Evolutionary conservation across 2,113 vertebrate genomes (phyloP).

Genomic region (human): DNA sequence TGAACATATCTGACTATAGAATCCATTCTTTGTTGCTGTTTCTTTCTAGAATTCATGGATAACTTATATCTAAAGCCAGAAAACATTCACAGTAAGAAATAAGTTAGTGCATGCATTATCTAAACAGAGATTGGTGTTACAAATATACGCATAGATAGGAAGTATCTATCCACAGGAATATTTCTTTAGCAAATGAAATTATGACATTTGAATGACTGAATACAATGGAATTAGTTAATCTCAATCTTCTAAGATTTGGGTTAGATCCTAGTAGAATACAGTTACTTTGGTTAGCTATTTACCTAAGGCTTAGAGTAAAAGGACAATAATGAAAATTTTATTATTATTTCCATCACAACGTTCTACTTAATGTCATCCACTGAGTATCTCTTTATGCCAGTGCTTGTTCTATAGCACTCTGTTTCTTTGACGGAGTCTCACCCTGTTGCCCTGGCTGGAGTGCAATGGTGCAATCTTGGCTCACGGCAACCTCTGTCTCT

Average conservation of each 20-base stretch:
- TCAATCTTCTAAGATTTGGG: neutral
- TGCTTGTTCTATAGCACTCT: neutral
- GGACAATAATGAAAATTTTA: neutral
- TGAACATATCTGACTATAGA: neutral
- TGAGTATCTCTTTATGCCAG: rapidly evolving
- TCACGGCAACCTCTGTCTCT: too few relatives aligned
- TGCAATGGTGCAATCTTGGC: too few relatives aligned
- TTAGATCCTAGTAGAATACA: neutral
- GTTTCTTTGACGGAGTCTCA: too few relatives aligned
- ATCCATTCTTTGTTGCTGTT: neutral
- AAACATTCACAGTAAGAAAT: neutral
- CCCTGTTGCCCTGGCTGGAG: too few relatives aligned
- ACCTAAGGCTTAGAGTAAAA: neutral
- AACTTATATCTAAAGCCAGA: neutral
- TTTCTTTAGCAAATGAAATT: neutral
- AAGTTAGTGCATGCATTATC: neutral
- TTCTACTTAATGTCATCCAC: neutral
- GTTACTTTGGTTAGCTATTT: neutral
- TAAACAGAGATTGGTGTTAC: neutral
- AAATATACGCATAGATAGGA: neutral
- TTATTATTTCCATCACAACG: neutral
- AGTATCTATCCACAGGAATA: neutral
- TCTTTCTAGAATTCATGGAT: neutral
- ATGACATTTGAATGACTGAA: neutral
- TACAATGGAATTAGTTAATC: neutral